Evolutionary conservation across 92 coral and sea anemone genomes (phyloP), one percentile per base, ranked within the genome.

Genomic region (Siderastrea siderea): DNA sequence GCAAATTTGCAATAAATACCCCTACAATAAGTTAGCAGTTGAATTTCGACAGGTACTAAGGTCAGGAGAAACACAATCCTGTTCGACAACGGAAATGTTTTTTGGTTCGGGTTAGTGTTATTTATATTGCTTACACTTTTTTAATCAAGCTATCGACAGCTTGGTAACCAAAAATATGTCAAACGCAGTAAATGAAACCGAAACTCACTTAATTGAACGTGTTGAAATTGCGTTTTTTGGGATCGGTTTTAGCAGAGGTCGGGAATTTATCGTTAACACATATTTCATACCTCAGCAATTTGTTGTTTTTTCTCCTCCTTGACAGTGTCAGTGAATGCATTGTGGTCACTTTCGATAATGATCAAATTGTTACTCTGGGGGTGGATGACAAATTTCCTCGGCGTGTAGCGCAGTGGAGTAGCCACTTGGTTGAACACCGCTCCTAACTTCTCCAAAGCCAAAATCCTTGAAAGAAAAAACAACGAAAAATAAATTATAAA

Each of bases 361-460:
- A 97, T 75, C 88, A 97, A 77, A 85, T 86, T 95, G 93, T 95
- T 97, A 80, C 98, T 97, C 80, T 93, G 98, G 7, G 97, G 93
- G 79, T 97, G 98, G 48, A 97, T 92, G 82, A 94, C 98, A 69
- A 97, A 97, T 89, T 97, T 95, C 11, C 99, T 92, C 8, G 99
- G 99, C 1, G 99, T 97, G 91, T 92, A 93, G 74, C 91, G 94
- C 51, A 97, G 89, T 6, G 99, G 98, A 68, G 98, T 96, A 52
- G 99, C 95, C n/a, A 97, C 93, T 79, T 97, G 99, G 85, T 97
- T 97, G 81, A 97, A 97, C 81, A 97, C 99, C 0, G 99, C 99
- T 61, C 99, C 99, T 19, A 97, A 84, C 91, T 97, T 97, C 80
- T 97, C 99, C 46, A 97, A 87, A 17, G 98, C 99, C 61, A 97